These are phyloP conservation scores for Astreopora myriophthalma DNA, from an alignment of 64 coral and sea anemone genomes.

Conservation along the genomic window DNA sequence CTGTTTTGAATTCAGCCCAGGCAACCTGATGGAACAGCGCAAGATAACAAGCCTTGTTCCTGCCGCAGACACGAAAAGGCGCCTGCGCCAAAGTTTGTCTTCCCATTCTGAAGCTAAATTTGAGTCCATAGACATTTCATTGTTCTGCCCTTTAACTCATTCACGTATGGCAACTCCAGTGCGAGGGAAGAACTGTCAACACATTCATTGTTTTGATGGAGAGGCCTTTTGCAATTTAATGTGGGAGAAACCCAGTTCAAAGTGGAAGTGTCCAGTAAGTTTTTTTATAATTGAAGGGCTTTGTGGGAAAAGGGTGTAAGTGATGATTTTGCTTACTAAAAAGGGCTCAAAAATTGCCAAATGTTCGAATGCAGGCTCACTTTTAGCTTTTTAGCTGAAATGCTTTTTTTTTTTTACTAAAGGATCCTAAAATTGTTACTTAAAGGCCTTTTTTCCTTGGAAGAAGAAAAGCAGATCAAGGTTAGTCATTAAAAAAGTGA, in stretches of 20 bases:
- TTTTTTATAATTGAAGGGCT: too few relatives aligned
- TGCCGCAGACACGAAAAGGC: not conserved
- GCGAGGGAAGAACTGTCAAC: conserved; percentile 28
- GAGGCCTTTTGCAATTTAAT: not conserved
- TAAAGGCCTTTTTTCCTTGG: too few relatives aligned
- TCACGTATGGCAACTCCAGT: conserved; percentile 14
- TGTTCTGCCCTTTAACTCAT: conserved; percentile 18
- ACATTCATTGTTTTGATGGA: conserved; percentile 23
- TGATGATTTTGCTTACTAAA: too few relatives aligned
- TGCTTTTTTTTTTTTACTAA: too few relatives aligned
- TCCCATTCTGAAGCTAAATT: conserved; percentile 32
- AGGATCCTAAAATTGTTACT: too few relatives aligned
- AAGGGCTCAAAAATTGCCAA: too few relatives aligned
- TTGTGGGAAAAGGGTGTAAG: too few relatives aligned
- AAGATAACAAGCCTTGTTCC: conserved; percentile 9
- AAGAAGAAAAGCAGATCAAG: too few relatives aligned
- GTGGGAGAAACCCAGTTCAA: conserved; percentile 8
- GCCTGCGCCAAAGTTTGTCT: not conserved
- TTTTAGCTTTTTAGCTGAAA: too few relatives aligned
- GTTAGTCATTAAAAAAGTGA: too few relatives aligned
- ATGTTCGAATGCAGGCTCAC: too few relatives aligned
- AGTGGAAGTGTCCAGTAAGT: conserved; percentile 45
- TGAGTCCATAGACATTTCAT: conserved; percentile 1
- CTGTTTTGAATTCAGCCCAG: not conserved
- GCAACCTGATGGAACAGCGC: not conserved